Evolutionary conservation across 2,113 vertebrate species (phyloP).

Genomic region (Podarcis cretensis): DNA sequence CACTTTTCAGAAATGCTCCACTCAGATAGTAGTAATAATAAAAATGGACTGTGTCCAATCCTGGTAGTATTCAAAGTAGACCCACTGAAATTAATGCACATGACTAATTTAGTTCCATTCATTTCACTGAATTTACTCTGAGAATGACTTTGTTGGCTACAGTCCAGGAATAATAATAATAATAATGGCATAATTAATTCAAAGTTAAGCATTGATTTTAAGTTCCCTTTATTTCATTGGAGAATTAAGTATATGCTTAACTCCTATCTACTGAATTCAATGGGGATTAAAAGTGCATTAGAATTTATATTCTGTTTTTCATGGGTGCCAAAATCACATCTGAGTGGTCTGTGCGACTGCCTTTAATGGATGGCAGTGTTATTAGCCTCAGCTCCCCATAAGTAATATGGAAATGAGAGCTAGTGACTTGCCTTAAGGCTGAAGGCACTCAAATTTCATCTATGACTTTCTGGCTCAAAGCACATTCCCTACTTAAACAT

Average conservation of each 20-base stretch:
- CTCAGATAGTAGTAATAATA: not conserved
- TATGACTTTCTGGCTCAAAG: not conserved
- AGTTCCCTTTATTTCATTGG: not conserved
- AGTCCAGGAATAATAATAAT: not conserved
- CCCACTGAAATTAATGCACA: too few species aligned
- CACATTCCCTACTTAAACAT: not conserved
- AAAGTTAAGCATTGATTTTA: not conserved
- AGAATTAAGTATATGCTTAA: not conserved
- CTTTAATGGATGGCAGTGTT: not conserved
- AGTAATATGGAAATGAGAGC: not conserved
- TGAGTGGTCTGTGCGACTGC: not conserved
- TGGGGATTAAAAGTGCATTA: not conserved
- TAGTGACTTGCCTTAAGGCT: rapidly evolving
- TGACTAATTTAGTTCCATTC: not conserved
- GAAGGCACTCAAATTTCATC: not conserved
- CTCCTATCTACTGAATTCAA: not conserved
- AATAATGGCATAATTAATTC: not conserved
- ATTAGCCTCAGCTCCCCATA: not conserved
- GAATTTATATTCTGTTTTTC: not conserved
- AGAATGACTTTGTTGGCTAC: too few species aligned
- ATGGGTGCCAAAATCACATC: not conserved
- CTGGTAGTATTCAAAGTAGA: too few species aligned
- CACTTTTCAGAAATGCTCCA: not conserved
- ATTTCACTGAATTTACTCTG: not conserved
- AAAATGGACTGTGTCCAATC: too few species aligned